These are phyloP conservation scores for Blomia tropicalis DNA, from an alignment of 2,888 invertebrate genomes.

Conservation along the genomic window DNA sequence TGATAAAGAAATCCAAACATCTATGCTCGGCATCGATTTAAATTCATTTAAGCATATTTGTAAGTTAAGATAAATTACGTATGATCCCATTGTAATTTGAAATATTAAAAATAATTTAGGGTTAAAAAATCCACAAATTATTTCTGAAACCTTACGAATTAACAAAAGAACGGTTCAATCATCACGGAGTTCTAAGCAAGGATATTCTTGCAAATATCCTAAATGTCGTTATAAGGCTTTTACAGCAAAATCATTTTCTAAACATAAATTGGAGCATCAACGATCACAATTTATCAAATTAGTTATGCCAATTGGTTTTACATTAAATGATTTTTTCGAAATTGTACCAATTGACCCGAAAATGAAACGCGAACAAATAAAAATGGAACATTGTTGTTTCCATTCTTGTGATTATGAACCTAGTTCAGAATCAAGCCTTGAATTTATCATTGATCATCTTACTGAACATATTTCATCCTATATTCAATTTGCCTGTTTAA, in stretches of 20 bases:
- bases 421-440: not conserved
- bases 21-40: too few relatives aligned
- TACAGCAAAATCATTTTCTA: not conserved
- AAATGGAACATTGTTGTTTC: not conserved
- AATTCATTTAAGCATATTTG: too few relatives aligned
- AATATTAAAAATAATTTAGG: too few relatives aligned
- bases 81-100: too few relatives aligned
- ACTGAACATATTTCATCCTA: not conserved
- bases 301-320: not conserved
- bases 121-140: too few relatives aligned
- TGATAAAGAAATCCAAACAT: too few relatives aligned
- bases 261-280: not conserved
- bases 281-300: not conserved
- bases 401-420: not conserved
- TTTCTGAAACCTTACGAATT: too few relatives aligned
- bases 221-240: not conserved
- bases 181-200: too few relatives aligned
- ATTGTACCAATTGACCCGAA: not conserved
- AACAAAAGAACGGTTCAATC: too few relatives aligned
- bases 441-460: not conserved
- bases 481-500: not conserved
- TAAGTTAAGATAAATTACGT: too few relatives aligned
- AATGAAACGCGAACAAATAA: not conserved
- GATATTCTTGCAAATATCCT: too few relatives aligned
- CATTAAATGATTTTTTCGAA: not conserved